Conservation (phyloP, 2,113 vertebrate species). For the Gopherus evgoodei region DNA sequence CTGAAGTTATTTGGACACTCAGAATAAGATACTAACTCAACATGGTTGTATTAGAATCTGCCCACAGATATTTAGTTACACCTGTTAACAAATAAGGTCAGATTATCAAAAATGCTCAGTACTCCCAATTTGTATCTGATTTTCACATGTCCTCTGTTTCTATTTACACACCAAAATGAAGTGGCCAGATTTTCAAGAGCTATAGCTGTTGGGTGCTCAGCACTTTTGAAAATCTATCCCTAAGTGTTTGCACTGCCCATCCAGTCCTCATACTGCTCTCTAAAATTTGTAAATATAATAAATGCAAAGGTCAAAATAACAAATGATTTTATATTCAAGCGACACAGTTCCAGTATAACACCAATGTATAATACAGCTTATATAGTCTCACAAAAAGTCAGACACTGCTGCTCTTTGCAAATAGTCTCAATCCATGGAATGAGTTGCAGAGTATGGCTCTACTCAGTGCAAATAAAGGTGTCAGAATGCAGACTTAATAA, state of each 20-base stretch:
- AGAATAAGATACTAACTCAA: neutral
- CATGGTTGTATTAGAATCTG: neutral
- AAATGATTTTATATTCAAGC: neutral
- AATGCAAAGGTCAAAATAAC: neutral
- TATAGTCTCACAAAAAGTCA: neutral
- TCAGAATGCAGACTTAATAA: neutral
- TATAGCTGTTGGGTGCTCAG: neutral
- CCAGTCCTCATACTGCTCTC: neutral
- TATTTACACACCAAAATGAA: neutral
- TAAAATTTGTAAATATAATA: neutral
- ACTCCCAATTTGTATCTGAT: neutral
- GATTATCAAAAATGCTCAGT: neutral
- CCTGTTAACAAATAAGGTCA: neutral
- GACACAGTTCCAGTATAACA: neutral
- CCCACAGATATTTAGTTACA: neutral
- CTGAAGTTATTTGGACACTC: neutral
- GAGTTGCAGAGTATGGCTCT: neutral
- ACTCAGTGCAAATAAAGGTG: neutral
- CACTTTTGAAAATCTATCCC: neutral
- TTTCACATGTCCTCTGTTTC: neutral
- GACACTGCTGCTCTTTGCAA: neutral
- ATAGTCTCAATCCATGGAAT: neutral
- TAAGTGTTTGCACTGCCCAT: neutral
- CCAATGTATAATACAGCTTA: neutral
- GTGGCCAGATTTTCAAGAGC: neutral